Evolutionary conservation across 2,888 invertebrate species (phyloP), one percentile per base, ranked within the genome.

Genomic region (Lypha dubia): DNA sequence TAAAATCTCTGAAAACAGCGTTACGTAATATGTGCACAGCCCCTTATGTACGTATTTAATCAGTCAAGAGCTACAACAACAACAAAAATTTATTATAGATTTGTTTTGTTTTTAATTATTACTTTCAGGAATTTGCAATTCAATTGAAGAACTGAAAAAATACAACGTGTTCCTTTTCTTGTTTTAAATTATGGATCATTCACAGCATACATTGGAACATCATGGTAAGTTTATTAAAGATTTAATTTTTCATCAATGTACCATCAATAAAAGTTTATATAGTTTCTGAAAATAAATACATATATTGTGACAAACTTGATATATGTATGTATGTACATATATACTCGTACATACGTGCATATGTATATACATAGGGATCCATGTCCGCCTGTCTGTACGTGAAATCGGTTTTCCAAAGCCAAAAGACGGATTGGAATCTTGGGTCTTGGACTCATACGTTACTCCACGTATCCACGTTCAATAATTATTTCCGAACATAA

Each of bases 131-230:
- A 49, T 38, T 32, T 17, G 15, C 68, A 32, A 20, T 8, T 22
- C 35, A 79, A 70, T 49, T 53, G 32, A 5, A 24, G 0, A 38
- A 20, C 44, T 28, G 9, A 17, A 38, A 67, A n/a, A 56, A 13
- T 8, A 22, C n/a, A 53, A 62, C n/a, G 28, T 38, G 41, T 60
- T 28, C 28, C 28, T 4, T 28, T 38, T 1, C n/a, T 35, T 63
- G 13, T 53, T 58, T 41, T 28, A 62, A 73, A 63, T 41, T 53
- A 92, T 92, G 91, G 91, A 92, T 86, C 91, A 92, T 80, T 90
- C 90, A 68, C 90, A 91, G 62, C 91, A 91, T 77, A 88, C 87
- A 80, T 88, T 89, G 74, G 88, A 88, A 56, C 88, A 87, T 83
- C 89, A 89, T 77, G 92, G 91, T 91, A 80, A 88, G 90, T 88